Conservation (phyloP, 2,113 vertebrate genomes). For the Muntiacus muntjak region DNA sequence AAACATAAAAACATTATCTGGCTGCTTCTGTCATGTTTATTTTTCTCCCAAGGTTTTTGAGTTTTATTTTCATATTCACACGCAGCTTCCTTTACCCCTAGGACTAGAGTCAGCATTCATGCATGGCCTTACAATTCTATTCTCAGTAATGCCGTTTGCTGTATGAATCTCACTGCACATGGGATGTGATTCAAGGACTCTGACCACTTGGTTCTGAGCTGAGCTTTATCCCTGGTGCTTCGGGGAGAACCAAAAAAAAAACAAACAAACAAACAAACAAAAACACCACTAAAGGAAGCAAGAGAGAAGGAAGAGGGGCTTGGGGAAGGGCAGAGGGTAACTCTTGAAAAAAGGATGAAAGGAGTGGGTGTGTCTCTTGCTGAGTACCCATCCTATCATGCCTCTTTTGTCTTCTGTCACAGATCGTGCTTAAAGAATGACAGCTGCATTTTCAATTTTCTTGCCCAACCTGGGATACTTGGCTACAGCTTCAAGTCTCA, state of each 20-base stretch:
- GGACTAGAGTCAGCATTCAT: conserved; percentile 65
- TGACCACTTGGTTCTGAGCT: conserved; percentile 31
- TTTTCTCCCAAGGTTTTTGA: conserved; percentile 45
- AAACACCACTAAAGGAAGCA: not conserved
- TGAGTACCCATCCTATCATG: not conserved
- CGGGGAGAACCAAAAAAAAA: not conserved
- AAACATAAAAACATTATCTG: conserved; percentile 33
- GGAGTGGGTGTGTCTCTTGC: not conserved
- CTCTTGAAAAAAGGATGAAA: not conserved
- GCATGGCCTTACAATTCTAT: conserved; percentile 38
- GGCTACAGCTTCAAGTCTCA: not conserved
- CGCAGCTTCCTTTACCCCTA: conserved; percentile 53
- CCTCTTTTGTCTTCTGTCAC: not conserved
- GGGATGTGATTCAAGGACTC: conserved; percentile 32
- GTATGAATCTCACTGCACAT: not conserved
- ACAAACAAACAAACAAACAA: not conserved
- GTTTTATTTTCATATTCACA: conserved; percentile 36
- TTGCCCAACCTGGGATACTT: not conserved
- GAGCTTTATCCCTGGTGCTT: conserved; percentile 44
- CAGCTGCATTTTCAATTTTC: not conserved
- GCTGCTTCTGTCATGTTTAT: conserved; percentile 38
- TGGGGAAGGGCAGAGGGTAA: not conserved
- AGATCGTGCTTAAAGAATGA: not conserved
- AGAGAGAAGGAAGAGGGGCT: not conserved
- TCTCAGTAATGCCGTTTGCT: conserved; percentile 48